These are phyloP conservation scores for Pogonomyrmex barbatus DNA, from an alignment of 1,140 invertebrate genomes.

Conservation along the genomic window DNA sequence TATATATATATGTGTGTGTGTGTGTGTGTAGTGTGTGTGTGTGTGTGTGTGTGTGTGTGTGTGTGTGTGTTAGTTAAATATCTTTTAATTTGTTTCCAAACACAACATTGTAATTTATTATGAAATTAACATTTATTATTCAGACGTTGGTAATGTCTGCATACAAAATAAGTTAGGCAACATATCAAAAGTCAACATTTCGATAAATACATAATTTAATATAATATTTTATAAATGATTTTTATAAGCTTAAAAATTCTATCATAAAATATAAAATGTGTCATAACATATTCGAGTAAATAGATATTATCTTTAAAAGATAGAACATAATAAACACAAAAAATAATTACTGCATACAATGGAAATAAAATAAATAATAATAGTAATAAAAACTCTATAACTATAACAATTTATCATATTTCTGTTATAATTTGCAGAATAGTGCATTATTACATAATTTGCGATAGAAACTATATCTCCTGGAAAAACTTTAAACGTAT, in stretches of 20 bases:
- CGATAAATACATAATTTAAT: too few relatives aligned
- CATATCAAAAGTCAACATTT: too few relatives aligned
- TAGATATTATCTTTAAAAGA: neutral
- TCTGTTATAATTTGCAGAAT: neutral
- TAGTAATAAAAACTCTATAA: neutral
- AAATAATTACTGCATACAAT: neutral
- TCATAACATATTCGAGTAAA: neutral
- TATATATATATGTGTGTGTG: too few relatives aligned
- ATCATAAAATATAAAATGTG: neutral
- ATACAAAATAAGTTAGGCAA: too few relatives aligned
- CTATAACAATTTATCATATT: neutral
- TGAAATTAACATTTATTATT: too few relatives aligned
- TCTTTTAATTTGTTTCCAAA: too few relatives aligned
- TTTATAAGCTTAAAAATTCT: neutral
- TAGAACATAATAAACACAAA: neutral
- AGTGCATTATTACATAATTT: neutral
- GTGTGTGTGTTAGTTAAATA: too few relatives aligned
- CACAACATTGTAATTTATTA: too few relatives aligned
- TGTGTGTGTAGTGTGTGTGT: too few relatives aligned
- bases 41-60: too few relatives aligned
- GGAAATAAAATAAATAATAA: neutral
- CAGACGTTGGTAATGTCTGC: too few relatives aligned
- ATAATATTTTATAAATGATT: neutral
- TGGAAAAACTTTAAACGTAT: neutral
- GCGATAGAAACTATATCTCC: neutral